Conservation (phyloP, 1,140 invertebrate species). For the Anadara kagoshimensis region DNA sequence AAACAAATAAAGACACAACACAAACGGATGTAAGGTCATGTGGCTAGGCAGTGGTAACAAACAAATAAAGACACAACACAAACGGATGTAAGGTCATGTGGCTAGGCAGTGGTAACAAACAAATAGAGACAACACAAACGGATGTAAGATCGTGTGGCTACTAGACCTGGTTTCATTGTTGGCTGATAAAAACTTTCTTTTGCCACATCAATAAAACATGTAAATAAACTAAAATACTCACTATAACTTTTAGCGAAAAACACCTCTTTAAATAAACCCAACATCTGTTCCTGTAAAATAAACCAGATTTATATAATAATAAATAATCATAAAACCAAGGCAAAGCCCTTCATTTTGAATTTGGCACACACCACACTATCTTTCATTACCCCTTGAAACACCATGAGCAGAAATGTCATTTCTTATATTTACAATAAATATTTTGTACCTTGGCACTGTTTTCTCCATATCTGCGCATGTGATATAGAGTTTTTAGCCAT, state of each 20-base stretch:
- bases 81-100: neutral
- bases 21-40: neutral
- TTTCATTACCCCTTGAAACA: no score
- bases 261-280: constrained; percentile 62
- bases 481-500: no score
- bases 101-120: neutral
- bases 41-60: neutral
- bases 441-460: no score
- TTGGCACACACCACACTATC: no score
- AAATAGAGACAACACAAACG: neutral
- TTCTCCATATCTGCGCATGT: no score
- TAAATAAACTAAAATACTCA: constrained; percentile 35
- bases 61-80: no score
- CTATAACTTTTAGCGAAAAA: constrained; percentile 53
- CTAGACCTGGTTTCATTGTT: neutral
- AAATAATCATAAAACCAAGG: neutral
- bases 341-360: neutral
- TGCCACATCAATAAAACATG: neutral
- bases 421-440: no score
- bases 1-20: no score
- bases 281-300: constrained; percentile 60
- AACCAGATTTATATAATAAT: neutral
- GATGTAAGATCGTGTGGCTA: neutral
- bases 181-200: neutral
- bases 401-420: no score